Percentiles rank a stretch among this genome's conserved stretches.
These are phyloP conservation scores for Microctenopoma steveboyesi DNA, from an alignment of 2,797 vertebrate genomes.

Conservation along the genomic window DNA sequence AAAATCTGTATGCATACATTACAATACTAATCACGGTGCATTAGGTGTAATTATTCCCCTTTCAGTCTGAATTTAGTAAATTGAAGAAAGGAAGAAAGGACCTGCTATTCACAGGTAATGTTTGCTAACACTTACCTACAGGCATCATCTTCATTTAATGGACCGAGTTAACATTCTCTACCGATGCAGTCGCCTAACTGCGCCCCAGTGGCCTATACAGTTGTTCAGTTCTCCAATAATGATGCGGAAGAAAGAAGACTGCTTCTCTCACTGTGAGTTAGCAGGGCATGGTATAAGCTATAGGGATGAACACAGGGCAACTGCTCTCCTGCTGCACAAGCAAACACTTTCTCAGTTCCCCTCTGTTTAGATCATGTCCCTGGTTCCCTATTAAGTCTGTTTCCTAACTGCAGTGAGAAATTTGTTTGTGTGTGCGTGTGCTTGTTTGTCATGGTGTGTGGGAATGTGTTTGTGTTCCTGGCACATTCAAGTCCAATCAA, in stretches of 20 bases:
- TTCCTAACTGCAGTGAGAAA: constrained; percentile 62
- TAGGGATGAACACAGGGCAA: constrained; percentile 52
- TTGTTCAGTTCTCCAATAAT: constrained; percentile 41
- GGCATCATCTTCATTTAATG: constrained; percentile 41
- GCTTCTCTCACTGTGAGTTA: constrained; percentile 50
- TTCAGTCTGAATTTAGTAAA: constrained; percentile 11
- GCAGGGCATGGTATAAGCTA: constrained; percentile 55
- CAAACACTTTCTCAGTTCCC: constrained; percentile 56
- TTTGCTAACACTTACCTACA: constrained; percentile 38
- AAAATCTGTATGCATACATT: too few species aligned
- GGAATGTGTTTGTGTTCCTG: constrained; percentile 22
- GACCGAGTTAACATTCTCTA: constrained; percentile 45
- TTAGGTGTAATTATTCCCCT: not conserved
- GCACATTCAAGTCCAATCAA: constrained; percentile 8
- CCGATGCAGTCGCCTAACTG: constrained; percentile 35
- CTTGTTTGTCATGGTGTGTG: constrained; percentile 3
- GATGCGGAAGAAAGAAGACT: constrained; percentile 42
- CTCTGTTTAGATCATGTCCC: constrained; percentile 65
- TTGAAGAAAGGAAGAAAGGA: not conserved
- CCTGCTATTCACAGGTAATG: constrained; percentile 6
- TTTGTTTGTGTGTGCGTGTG: constrained; percentile 28
- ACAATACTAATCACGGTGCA: too few species aligned
- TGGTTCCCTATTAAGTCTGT: constrained; percentile 66
- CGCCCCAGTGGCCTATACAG: constrained; percentile 51
- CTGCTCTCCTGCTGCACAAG: constrained; percentile 57